Base-by-base conservation (phyloP, 2,888 invertebrate species). In the Amiota communis region DNA sequence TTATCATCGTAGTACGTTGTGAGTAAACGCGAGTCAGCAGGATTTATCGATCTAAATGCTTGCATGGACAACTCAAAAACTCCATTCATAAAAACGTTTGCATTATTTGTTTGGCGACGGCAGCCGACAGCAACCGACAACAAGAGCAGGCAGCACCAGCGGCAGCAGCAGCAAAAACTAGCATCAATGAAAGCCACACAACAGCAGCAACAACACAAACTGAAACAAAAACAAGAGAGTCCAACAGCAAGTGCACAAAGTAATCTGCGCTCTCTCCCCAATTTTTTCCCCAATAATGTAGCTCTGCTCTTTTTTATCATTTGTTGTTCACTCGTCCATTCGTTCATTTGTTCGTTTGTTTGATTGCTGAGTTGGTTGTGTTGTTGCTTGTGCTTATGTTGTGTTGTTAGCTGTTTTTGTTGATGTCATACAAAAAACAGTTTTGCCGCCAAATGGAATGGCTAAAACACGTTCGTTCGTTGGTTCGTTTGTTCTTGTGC, bases 71-170 rank as follows among this genome's bases (percentile, higher is more conserved):
- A 87, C 86, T 84, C 81, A 83, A 87, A 81, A 89, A 79, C 83
- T 88, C 88, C 89, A 89, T 89, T 89, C 89, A 89, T 89, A 89
- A 89, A 89, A 89, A 89, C 87, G 82, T 77, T 83, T 79, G 81
- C 85, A 86, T 85, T 88, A 85, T 87, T 88, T 77, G 80, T 82
- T n/a, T 81, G 76, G 78, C 77, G 77, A 75, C 71, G 70, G 53
- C 36, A 68, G 73, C 48, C 56, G 68, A 53, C 46, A 65, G 48
- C 48, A 63, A 49, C 71, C 51, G 49, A 68, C 57, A 57, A 75
- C 73, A 81, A 76, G 76, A 76, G 80, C 75, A 81, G 10, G n/a
- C n/a, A 53, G 15, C 59, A 59, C 17, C 23, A 68, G 59, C 46
- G 69, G 48, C 71, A 67, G 51, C 51, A 56, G 68, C 57, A 57